Percentiles rank a stretch among this genome's conserved stretches.
phyloP scores from a whole-genome alignment of 2,113 vertebrate genomes.

The Dascyllus trimaculatus region DNA sequence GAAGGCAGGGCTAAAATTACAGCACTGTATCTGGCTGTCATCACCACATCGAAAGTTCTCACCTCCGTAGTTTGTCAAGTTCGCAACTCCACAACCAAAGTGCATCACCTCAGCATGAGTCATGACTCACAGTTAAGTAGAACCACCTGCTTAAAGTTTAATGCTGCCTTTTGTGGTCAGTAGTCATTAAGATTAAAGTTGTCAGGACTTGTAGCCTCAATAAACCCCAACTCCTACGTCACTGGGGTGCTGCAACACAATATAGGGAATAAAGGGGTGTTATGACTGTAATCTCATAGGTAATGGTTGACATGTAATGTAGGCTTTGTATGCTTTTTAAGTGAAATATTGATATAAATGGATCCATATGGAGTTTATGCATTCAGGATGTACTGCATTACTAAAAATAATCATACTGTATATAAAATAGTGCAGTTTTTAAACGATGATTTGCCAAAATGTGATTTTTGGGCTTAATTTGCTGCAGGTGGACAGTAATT shows the following conservation, averaged over 20 bases:
- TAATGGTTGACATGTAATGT: too few relatives aligned
- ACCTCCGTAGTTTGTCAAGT: not conserved
- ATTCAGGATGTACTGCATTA: too few relatives aligned
- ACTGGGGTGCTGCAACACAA: not conserved
- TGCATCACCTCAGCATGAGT: constrained; percentile 10
- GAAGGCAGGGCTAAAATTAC: constrained; percentile 31
- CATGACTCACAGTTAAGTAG: constrained; percentile 9
- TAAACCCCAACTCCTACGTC: not conserved
- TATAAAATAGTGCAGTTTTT: too few relatives aligned
- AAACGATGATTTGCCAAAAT: too few relatives aligned
- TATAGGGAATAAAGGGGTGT: too few relatives aligned
- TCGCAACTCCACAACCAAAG: constrained; percentile 4
- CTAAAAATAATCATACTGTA: too few relatives aligned
- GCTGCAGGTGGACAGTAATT: too few relatives aligned
- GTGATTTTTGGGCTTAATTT: too few relatives aligned
- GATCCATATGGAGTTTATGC: too few relatives aligned
- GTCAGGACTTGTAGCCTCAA: not conserved
- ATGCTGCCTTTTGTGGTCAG: constrained; percentile 22
- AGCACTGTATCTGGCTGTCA: constrained; percentile 23
- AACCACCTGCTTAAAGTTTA: constrained; percentile 11
- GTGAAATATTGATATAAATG: too few relatives aligned
- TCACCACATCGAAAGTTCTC: not conserved
- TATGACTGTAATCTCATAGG: too few relatives aligned
- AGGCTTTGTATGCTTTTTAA: too few relatives aligned
- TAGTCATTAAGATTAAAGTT: not conserved